These are phyloP conservation scores for Patella ulyssiponensis DNA, from an alignment of 2,888 invertebrate species.

Conservation along the genomic window DNA sequence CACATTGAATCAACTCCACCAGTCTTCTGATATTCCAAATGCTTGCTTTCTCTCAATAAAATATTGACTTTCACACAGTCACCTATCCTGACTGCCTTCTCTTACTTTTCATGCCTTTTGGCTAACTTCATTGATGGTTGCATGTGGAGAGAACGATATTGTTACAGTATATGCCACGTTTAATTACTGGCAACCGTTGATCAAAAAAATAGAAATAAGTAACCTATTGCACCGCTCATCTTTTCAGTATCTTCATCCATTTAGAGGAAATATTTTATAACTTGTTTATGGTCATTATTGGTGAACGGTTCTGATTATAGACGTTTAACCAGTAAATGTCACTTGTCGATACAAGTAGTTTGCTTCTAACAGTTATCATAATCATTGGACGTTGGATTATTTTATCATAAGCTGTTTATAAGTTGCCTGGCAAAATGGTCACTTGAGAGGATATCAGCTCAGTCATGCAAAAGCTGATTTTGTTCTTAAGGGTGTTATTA, in stretches of 20 bases:
- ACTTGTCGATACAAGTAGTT: not conserved
- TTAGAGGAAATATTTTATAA: no score
- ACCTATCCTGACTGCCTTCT: not conserved
- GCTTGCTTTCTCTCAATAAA: not conserved
- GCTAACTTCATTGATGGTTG: no score
- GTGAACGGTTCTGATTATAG: no score
- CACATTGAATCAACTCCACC: not conserved
- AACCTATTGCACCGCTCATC: not conserved
- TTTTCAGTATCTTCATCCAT: not conserved
- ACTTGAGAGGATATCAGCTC: no score
- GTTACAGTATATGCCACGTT: not conserved
- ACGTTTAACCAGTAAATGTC: not conserved
- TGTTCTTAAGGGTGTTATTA: no score
- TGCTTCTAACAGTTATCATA: not conserved
- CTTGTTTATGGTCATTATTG: no score
- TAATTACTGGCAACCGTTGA: not conserved
- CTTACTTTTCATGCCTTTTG: not conserved
- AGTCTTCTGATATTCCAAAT: not conserved
- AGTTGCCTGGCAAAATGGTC: not conserved
- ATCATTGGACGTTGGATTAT: not conserved
- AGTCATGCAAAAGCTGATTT: no score
- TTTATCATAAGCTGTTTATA: conserved; percentile 10
- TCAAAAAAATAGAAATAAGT: not conserved
- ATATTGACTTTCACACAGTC: conserved; percentile 5
- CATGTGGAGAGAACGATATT: not conserved